Evolutionary conservation across 2,888 invertebrate genomes (phyloP).

Genomic region (Exocentrus adspersus): DNA sequence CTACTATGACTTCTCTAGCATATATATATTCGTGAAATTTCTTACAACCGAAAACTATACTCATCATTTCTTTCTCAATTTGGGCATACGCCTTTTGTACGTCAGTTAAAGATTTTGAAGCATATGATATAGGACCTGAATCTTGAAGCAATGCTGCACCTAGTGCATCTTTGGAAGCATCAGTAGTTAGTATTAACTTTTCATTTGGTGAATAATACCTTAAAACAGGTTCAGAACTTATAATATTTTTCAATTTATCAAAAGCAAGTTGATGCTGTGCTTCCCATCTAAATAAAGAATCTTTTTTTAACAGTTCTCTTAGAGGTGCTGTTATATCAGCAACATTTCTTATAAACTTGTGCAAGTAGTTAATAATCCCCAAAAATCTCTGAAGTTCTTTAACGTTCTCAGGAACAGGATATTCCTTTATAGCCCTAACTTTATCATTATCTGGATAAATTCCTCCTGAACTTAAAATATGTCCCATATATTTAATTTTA

Average conservation of each 20-base stretch:
- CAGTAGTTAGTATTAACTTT: background rate
- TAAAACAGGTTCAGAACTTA: background rate
- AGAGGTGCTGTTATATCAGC: conserved; percentile 30
- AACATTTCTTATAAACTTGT: conserved; percentile 35
- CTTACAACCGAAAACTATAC: background rate
- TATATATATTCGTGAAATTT: conserved; percentile 34
- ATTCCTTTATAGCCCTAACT: conserved; percentile 32
- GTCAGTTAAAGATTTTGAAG: conserved; percentile 41
- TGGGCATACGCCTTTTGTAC: conserved; percentile 45
- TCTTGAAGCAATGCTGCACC: conserved; percentile 46
- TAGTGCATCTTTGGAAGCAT: background rate
- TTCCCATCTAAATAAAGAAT: conserved; percentile 8
- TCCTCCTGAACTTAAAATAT: conserved; percentile 37
- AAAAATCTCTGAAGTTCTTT: background rate
- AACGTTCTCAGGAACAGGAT: background rate
- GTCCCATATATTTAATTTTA: conserved; percentile 43
- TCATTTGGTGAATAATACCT: background rate
- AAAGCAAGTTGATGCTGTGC: background rate
- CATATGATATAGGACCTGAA: conserved; percentile 45
- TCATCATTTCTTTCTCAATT: conserved; percentile 42
- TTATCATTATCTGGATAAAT: conserved; percentile 39
- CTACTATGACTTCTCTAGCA: conserved; percentile 17
- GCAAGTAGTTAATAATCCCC: conserved; percentile 35
- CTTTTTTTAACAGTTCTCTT: conserved; percentile 28
- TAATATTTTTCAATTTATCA: background rate